Conservation (phyloP, 2,113 vertebrate species). For the Paedocypris sp. region DNA sequence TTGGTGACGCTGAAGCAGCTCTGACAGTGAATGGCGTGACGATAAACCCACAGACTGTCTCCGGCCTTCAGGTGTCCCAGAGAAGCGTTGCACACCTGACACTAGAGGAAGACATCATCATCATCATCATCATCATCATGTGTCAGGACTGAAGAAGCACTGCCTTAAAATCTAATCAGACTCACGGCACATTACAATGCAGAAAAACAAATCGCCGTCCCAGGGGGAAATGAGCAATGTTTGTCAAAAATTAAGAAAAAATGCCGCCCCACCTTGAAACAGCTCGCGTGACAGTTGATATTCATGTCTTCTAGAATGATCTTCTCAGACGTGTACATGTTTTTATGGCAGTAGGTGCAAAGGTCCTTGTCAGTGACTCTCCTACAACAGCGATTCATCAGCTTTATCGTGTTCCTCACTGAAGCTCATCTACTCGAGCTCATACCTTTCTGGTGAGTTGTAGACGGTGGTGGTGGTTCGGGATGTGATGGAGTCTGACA, state of each 20-base stretch:
- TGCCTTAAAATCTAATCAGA: too few relatives aligned
- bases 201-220: too few relatives aligned
- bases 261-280: conserved; percentile 88
- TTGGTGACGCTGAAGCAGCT: conserved; percentile 77
- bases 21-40: conserved; percentile 77
- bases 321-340: conserved; percentile 75
- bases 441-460: conserved; percentile 48
- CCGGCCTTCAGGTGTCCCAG: conserved; percentile 82
- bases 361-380: conserved; percentile 76
- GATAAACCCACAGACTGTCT: conserved; percentile 91
- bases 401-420: not conserved
- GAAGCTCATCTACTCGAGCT: not conserved
- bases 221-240: too few relatives aligned
- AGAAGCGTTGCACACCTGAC: conserved; percentile 72
- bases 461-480: conserved; percentile 43
- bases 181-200: too few relatives aligned
- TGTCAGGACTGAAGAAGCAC: not conserved
- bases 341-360: conserved; percentile 80
- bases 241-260: not conserved
- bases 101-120: conserved; percentile 54
- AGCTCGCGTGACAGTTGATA: conserved; percentile 84
- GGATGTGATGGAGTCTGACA: conserved; percentile 32
- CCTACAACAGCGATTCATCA: conserved; percentile 46
- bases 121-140: not conserved
- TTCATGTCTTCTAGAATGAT: conserved; percentile 87